Evolutionary conservation across 2,888 invertebrate species (phyloP), one percentile per base, ranked within the genome.

Genomic region (Ashinkailepas kermadecensis): DNA sequence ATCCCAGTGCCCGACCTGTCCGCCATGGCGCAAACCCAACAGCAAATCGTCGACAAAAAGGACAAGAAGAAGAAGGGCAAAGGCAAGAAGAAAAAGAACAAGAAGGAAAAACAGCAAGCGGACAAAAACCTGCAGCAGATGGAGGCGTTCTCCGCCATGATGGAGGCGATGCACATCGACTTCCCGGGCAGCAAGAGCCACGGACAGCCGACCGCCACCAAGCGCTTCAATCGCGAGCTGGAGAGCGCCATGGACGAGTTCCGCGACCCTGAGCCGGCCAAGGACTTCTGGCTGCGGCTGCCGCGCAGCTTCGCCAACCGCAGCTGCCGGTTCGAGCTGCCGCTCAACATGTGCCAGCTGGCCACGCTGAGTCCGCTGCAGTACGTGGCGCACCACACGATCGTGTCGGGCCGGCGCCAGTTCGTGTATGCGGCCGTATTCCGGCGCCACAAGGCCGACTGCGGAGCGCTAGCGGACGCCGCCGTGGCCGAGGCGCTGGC

Each of bases 301-400:
- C 82, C 82, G 39, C 57, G 82, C 9, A 81, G 74, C 39, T 81
- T 81, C 78, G 74, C 81, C 64, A 78, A 15, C 78, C 62, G 59
- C 39, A 78, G 81, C 70, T 82, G 81, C 13, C 70, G 82, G 12
- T 82, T 82, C 65, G 81, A 82, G 74, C 64, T 82, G 59, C 82
- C 82, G 25, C 58, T 81, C 59, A n/a, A 81, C 58, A 62, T 82
- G 15, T 11, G 15, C 21, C 13, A 39, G 15, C 74, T 82, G 59
- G 78, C 23, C 23, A 18, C 9, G 21, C 57, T 82, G 39, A 18
- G 15, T 15, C 82, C 82, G 9, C 56, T 82, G 18, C 54, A 82
- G 25, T 82, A 82, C 81, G 39, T 82, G 8, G 39, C 81, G 25
- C 23, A 64, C 57, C 59, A 74, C 57, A 81, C 81, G n/a, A 15